A percentile compares a stretch with the other conserved stretches of the same genome.
Evolutionary conservation across 2,888 invertebrate genomes (phyloP).

Genomic region (Drosophila neutralis): DNA sequence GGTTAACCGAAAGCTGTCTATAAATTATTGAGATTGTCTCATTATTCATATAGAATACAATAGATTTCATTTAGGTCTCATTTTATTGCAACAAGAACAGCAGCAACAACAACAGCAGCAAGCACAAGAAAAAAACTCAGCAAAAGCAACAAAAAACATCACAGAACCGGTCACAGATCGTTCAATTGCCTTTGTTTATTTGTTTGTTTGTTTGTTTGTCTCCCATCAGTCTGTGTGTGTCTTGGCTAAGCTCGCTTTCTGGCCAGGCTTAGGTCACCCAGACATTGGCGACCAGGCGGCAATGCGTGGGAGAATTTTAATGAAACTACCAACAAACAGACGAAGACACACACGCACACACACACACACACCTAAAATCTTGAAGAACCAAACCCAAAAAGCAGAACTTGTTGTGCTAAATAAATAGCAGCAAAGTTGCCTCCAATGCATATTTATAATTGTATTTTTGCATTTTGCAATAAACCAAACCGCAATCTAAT

Average conservation of each 20-base stretch:
- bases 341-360: background rate
- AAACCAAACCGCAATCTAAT: constrained; percentile 22
- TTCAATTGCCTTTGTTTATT: constrained; percentile 61
- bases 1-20: constrained; percentile 84
- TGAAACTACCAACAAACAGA: constrained; percentile 39
- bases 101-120: constrained; percentile 27
- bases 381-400: constrained; percentile 43
- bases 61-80: constrained; percentile 80
- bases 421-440: constrained; percentile 19
- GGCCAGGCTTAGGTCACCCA: constrained; percentile 56
- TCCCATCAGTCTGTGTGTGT: constrained; percentile 7
- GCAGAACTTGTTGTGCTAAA: constrained; percentile 29
- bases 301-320: constrained; percentile 76
- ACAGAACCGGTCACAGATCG: constrained; percentile 64
- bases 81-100: constrained; percentile 74
- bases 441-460: constrained; percentile 26
- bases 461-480: constrained; percentile 1
- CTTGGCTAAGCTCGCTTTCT: constrained; percentile 21
- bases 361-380: constrained; percentile 28
- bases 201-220: constrained; percentile 42
- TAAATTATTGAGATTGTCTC: constrained; percentile 85
- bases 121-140: constrained; percentile 26
- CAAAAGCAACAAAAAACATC: constrained; percentile 39
- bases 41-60: constrained; percentile 85
- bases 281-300: constrained; percentile 38